Base-by-base conservation (phyloP, 2,888 invertebrate genomes). In the Drosophila macrospina region DNA sequence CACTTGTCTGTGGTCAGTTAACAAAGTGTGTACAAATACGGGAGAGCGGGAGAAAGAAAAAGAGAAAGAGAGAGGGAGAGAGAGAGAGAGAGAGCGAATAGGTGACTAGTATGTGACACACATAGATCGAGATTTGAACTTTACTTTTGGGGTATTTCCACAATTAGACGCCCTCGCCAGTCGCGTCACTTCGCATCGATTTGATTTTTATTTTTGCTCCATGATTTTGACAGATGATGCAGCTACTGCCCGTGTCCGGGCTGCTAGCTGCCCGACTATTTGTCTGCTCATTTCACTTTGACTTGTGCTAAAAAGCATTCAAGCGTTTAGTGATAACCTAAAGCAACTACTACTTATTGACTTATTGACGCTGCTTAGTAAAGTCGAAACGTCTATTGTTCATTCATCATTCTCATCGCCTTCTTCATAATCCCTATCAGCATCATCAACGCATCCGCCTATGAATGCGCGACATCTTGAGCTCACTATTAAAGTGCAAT, bases 1-100 rank as follows among this genome's bases (percentile, higher is more conserved):
- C 41, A 6, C 39, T 74, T 74, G 74, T 70, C 74, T 74, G 47
- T 74, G 74, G 74, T 74, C 74, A 74, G 74, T 74, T 66, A 62
- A 52, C 47, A 6, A 15, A 5, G 8, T 16, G 28, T 39, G 8
- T 16, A 15, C 51, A 5, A 28, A 28, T 5, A 28, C 6, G 28
- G 6, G 6, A 15, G 24, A 13, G 20, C 1, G n/a, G 5, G 16
- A 13, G 1, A 24, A 5, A 54, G 20, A 7, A 5, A 20, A 3
- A n/a, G 16, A 15, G n/a, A 16, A n/a, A 26, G 5, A 8, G 11
- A 41, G 3, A 20, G 1, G 13, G 10, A 30, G n/a, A 30, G 15
- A 28, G 26, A n/a, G 15, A 36, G 61, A 16, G 16, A 13, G 24
- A 15, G 26, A 20, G 26, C 5, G 24, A 47, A 11, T 7, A 11